Base-by-base conservation (phyloP, 2,113 vertebrate species). In the Thermophis baileyi region DNA sequence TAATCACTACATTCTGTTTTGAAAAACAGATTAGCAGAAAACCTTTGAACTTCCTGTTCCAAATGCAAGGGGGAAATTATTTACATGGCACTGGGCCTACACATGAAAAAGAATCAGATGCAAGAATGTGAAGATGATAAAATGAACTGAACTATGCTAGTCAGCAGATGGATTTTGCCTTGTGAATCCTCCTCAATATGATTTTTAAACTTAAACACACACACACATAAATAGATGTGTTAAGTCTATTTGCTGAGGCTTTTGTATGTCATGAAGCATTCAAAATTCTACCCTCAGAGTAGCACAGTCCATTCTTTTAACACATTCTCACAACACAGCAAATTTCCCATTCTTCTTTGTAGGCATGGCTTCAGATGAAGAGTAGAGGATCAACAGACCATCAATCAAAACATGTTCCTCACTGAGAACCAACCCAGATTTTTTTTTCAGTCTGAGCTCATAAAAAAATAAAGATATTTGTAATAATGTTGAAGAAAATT, bases 381-480 rank as follows among this genome's bases (percentile, higher is more conserved):
- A 30, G 11, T 81, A 53, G 35, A 30, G 30, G 85, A 16, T 20
- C 14, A 47, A 91, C 30, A 50, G 11, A 50, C 25, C 30, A 18
- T 11, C 16, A 93, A 95, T 91, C 95, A 93, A 95, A 49, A 87
- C 93, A 92, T 93, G 95, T 93, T 91, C 81, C 90, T 93, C 63
- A 87, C 87, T 89, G 74, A 94, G 90, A 94, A 90, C 93, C 90
- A 97, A 35, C 94, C 86, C 69, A 69, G 94, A 94, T 91, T 94
- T 63, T 51, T 35, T 92, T 92, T 9, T 1, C 50, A 93, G 25
- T 88, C n/a, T 85, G 69, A 93, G 90, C 60, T 94, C 95, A 93
- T 91, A 94, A 93, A 57, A 87, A 95, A 95, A 95, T 92, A 94
- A 96, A 88, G 92, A 96, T 24, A 94, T 94, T 96, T 92, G 35